Conservation (phyloP, 2,113 vertebrate genomes). For the Vulpes vulpes region DNA sequence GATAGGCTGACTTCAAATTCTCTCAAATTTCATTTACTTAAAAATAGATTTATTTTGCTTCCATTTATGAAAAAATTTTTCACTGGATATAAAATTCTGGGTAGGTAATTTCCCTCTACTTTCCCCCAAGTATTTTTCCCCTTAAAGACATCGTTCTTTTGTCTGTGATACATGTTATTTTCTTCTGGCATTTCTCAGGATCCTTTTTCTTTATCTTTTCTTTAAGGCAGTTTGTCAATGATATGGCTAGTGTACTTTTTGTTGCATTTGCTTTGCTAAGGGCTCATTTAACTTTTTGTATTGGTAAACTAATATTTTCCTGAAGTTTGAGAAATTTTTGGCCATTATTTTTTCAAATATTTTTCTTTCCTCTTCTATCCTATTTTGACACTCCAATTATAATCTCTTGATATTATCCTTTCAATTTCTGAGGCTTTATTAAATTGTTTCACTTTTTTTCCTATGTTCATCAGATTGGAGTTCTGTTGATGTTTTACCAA, state of each 20-base stretch:
- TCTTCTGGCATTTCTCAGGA: not conserved
- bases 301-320: not conserved
- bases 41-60: not conserved
- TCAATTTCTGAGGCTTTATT: not conserved
- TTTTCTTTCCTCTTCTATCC: not conserved
- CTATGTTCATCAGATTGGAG: not conserved
- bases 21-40: not conserved
- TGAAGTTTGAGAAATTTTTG: not conserved
- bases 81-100: not conserved
- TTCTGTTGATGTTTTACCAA: not conserved
- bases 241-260: not conserved
- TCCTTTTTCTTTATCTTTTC: not conserved
- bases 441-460: not conserved
- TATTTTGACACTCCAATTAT: not conserved
- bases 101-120: not conserved
- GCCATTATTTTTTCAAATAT: not conserved
- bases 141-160: not conserved
- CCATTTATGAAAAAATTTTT: not conserved
- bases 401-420: not conserved
- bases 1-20: not conserved
- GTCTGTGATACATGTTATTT: not conserved
- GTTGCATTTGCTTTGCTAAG: not conserved
- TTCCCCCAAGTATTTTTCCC: not conserved
- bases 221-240: not conserved
- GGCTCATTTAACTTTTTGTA: not conserved